Percentiles rank a stretch among this genome's conserved stretches.
phyloP scores from a whole-genome alignment of 2,113 vertebrate species.

The Stegastes partitus region DNA sequence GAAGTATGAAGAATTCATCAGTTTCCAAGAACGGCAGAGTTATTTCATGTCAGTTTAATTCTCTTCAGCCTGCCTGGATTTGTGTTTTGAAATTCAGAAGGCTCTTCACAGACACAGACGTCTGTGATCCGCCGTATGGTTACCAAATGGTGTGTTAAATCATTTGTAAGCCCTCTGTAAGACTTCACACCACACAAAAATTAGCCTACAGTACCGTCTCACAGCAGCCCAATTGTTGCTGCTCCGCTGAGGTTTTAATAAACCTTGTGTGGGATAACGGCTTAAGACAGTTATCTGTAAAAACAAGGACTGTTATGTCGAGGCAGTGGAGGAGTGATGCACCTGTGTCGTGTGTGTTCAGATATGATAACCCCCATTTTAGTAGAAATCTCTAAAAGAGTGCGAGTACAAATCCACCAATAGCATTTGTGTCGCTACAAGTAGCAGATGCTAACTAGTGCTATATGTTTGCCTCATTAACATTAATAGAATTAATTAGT shows the following conservation, averaged over 20 bases:
- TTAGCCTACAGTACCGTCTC: not conserved
- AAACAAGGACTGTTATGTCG: not conserved
- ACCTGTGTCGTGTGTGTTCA: not conserved
- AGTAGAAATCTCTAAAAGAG: too few relatives aligned
- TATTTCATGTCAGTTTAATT: not conserved
- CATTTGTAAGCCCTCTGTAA: not conserved
- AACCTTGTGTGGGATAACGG: not conserved
- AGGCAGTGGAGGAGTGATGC: not conserved
- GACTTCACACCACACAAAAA: not conserved
- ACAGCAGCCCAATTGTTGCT: too few relatives aligned
- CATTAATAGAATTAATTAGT: too few relatives aligned
- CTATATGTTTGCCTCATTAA: too few relatives aligned
- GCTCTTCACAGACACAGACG: not conserved
- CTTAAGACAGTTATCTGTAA: not conserved
- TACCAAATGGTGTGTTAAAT: not conserved
- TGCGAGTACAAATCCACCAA: too few relatives aligned
- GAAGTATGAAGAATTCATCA: not conserved
- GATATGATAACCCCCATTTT: not conserved
- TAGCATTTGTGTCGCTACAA: too few relatives aligned
- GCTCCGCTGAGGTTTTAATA: too few relatives aligned
- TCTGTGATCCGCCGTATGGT: not conserved
- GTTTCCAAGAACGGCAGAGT: accelerated
- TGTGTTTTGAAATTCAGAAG: not conserved
- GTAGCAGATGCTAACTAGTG: too few relatives aligned
- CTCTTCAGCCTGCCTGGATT: not conserved